Conservation (phyloP, 2,113 vertebrate species). For the Asarcornis scutulata region DNA sequence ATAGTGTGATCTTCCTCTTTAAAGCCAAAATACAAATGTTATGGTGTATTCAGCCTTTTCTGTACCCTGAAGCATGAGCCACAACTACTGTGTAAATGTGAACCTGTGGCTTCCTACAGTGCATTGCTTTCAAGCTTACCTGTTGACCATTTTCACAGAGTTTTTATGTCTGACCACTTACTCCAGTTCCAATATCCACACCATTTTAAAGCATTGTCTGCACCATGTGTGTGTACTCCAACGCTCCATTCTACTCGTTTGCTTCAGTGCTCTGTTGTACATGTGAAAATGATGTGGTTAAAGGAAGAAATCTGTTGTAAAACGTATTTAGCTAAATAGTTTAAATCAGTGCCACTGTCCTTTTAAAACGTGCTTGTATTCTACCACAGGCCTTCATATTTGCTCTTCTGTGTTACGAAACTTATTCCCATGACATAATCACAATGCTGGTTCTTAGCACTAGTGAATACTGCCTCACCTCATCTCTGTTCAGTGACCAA, state of each 20-base stretch:
- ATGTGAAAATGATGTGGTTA: slow-evolving; percentile 21
- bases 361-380: slow-evolving; percentile 27
- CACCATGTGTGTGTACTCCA: not conserved
- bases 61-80: slow-evolving; percentile 61
- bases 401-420: not conserved
- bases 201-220: not conserved
- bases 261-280: not conserved
- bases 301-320: slow-evolving; percentile 50
- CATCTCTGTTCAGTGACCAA: slow-evolving; percentile 70
- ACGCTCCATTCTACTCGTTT: not conserved
- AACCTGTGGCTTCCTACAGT: slow-evolving; percentile 52
- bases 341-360: slow-evolving; percentile 38
- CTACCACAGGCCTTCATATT: slow-evolving; percentile 40
- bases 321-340: not conserved
- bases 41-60: slow-evolving; percentile 58
- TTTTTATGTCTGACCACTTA: slow-evolving; percentile 47
- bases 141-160: not conserved
- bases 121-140: slow-evolving; percentile 8
- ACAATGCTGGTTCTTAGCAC: slow-evolving; percentile 29
- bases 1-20: slow-evolving; percentile 24
- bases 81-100: slow-evolving; percentile 61
- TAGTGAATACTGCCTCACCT: slow-evolving; percentile 71
- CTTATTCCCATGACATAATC: not conserved
- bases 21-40: slow-evolving; percentile 67
- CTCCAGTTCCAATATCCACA: not conserved